Conservation (phyloP, 2,888 invertebrate species). For the Tupiocoris notatus region DNA sequence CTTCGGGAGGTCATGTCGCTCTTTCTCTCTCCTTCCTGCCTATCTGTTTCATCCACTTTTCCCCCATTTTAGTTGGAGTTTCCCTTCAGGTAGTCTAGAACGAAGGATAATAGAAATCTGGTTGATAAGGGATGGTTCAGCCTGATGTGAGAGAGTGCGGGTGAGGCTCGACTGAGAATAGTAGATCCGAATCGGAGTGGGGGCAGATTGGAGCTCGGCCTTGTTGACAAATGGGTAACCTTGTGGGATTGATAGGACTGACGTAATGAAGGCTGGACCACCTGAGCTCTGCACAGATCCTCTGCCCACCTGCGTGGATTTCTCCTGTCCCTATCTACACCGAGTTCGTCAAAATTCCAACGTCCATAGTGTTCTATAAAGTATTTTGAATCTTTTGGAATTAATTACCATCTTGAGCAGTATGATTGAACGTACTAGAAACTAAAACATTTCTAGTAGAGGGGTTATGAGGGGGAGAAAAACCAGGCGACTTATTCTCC, state of each 20-base stretch:
- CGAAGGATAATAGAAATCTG: background rate
- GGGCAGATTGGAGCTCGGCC: slow-evolving; percentile 18
- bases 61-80: no score
- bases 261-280: slow-evolving; percentile 35
- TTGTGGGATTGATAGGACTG: slow-evolving; percentile 34
- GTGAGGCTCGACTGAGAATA: background rate
- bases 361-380: no score
- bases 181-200: background rate
- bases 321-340: no score
- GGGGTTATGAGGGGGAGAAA: no score
- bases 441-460: no score
- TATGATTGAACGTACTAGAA: no score
- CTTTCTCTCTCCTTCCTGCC: background rate
- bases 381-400: no score
- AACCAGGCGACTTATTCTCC: no score
- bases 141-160: background rate
- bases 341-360: no score
- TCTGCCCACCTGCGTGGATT: background rate
- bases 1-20: background rate
- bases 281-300: slow-evolving; percentile 15
- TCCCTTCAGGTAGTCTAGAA: background rate
- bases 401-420: no score
- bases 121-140: slow-evolving; percentile 2
- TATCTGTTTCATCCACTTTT: background rate
- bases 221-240: slow-evolving; percentile 40